Percentiles rank a stretch among this genome's conserved stretches.
These are phyloP conservation scores for Cryptomyrus ogoouensis DNA, from an alignment of 2,113 vertebrate genomes.

Conservation along the genomic window DNA sequence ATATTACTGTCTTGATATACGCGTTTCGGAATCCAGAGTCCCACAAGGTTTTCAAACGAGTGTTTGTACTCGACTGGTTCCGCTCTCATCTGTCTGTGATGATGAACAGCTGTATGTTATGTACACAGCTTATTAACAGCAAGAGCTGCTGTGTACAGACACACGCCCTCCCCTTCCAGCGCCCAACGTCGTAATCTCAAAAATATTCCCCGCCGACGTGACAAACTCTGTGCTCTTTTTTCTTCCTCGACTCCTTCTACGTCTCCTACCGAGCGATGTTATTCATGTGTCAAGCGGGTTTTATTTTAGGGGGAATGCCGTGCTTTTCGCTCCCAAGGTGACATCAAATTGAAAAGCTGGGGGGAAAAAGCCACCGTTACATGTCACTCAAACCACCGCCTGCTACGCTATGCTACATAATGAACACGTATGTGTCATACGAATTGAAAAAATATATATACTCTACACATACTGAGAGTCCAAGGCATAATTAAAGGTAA, in stretches of 20 bases:
- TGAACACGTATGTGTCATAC: neutral
- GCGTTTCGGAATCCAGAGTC: neutral
- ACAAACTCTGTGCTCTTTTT: neutral
- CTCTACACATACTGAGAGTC: neutral
- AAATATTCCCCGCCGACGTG: conserved; percentile 27
- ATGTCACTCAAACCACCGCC: conserved; percentile 19
- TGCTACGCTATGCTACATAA: neutral
- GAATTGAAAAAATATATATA: neutral
- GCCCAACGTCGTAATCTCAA: conserved; percentile 9
- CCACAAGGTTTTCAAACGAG: neutral
- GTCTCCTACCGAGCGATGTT: conserved; percentile 24
- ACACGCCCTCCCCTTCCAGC: neutral
- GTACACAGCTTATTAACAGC: neutral
- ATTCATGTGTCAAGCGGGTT: conserved; percentile 38
- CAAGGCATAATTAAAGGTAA: conserved; percentile 5
- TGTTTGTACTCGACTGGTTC: neutral
- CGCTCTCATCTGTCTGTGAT: conserved; percentile 26
- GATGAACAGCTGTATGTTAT: conserved; percentile 28
- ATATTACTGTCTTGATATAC: neutral
- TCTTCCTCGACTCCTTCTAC: neutral
- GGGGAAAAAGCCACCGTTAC: neutral
- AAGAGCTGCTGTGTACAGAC: neutral
- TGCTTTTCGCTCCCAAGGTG: conserved; percentile 32
- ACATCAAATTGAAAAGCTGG: conserved; percentile 32
- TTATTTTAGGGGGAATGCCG: conserved; percentile 28